These are phyloP conservation scores for Odontomachus brunneus DNA, from an alignment of 1,140 invertebrate species.

Conservation along the genomic window DNA sequence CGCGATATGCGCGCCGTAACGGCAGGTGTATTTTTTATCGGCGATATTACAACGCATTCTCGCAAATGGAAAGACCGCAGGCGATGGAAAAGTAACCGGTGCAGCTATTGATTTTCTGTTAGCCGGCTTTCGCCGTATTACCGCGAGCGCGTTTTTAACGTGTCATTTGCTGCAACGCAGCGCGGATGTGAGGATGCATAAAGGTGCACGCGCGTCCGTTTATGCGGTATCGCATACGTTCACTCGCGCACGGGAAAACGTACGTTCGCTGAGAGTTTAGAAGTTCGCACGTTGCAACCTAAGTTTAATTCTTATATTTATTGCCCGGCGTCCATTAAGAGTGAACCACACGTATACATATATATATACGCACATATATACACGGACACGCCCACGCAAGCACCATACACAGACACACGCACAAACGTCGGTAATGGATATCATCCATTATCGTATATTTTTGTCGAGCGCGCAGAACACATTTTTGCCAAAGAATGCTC, in stretches of 20 bases:
- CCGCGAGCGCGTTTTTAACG: slow-evolving; percentile 42
- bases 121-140: slow-evolving; percentile 53
- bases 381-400: too few species aligned
- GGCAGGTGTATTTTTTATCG: slow-evolving; percentile 60
- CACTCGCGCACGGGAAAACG: background rate
- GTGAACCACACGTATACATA: background rate
- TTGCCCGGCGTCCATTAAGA: background rate
- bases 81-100: slow-evolving; percentile 50
- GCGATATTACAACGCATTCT: slow-evolving; percentile 53
- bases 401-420: too few species aligned
- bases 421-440: slow-evolving; percentile 6
- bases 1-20: background rate
- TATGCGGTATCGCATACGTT: background rate
- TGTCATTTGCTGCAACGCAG: slow-evolving; percentile 45
- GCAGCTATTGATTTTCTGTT: slow-evolving; percentile 56
- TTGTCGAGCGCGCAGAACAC: background rate
- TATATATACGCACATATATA: background rate
- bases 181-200: slow-evolving; percentile 3
- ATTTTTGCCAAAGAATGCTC: background rate
- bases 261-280: background rate
- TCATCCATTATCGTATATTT: slow-evolving; percentile 8
- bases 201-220: background rate
- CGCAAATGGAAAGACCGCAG: slow-evolving; percentile 61
- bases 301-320: slow-evolving; percentile 24
- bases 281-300: background rate